A percentile compares a stretch with the other conserved stretches of the same genome.
phyloP scores from a whole-genome alignment of 2,797 vertebrate species.

The Danio choprae region DNA sequence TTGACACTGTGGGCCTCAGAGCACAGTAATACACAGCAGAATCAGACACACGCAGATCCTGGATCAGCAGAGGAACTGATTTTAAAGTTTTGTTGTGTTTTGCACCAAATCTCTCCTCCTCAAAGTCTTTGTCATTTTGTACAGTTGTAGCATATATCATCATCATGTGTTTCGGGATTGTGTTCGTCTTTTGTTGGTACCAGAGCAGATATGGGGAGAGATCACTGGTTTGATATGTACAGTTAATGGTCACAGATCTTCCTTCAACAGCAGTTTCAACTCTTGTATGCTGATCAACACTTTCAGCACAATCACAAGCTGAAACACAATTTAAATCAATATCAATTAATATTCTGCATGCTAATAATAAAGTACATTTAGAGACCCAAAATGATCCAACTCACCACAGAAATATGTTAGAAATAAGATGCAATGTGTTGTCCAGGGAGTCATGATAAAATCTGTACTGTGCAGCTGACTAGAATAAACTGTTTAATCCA shows the following conservation, averaged over 20 bases:
- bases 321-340: background rate
- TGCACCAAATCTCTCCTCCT: slow-evolving; percentile 42
- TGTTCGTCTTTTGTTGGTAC: slow-evolving; percentile 57
- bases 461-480: background rate
- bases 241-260: slow-evolving; percentile 40
- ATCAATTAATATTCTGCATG: background rate
- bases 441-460: slow-evolving; percentile 2
- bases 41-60: background rate
- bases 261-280: slow-evolving; percentile 47
- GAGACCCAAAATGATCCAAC: background rate
- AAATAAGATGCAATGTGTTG: background rate
- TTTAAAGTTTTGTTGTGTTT: slow-evolving; percentile 32
- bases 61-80: slow-evolving; percentile 49
- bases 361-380: background rate
- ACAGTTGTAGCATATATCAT: background rate
- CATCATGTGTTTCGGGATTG: slow-evolving; percentile 51
- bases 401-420: slow-evolving; percentile 23
- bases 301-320: slow-evolving; percentile 49
- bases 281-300: slow-evolving; percentile 44
- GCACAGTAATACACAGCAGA: slow-evolving; percentile 54
- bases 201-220: slow-evolving; percentile 38
- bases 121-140: slow-evolving; percentile 4
- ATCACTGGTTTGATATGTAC: slow-evolving; percentile 38
- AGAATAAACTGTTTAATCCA: background rate
- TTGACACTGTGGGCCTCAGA: slow-evolving; percentile 38